Conservation (phyloP, 2,113 vertebrate genomes). For the Indicator indicator region DNA sequence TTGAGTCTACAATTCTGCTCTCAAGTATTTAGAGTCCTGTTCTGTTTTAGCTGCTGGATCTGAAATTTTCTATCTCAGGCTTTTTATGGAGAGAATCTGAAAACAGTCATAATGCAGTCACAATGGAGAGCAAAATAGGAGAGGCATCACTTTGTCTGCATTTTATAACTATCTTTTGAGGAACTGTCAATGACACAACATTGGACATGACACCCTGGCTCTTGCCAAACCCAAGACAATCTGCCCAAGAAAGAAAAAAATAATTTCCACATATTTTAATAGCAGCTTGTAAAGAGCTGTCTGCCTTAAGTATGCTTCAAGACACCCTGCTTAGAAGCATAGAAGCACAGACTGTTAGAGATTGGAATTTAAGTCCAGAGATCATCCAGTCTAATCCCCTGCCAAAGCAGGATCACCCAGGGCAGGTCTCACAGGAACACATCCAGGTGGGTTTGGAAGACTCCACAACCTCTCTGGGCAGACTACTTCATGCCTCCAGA, state of each 20-base stretch:
- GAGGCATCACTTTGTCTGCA: accelerated
- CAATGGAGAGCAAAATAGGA: neutral
- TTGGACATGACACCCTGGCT: neutral
- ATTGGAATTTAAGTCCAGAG: no score
- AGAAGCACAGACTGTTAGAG: no score
- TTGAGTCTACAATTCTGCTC: neutral
- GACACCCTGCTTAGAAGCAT: no score
- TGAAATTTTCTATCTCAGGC: neutral
- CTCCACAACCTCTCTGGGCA: no score
- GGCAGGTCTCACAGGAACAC: no score
- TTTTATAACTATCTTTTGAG: neutral
- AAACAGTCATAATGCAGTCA: neutral
- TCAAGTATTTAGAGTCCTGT: neutral
- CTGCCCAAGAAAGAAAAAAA: neutral
- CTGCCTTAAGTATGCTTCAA: neutral
- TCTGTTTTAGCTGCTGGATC: neutral
- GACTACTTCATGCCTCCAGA: no score
- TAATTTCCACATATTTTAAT: no score
- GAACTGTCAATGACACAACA: neutral
- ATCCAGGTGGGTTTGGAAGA: no score
- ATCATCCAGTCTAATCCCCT: no score
- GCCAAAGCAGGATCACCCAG: no score
- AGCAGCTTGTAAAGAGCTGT: neutral
- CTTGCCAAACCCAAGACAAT: neutral
- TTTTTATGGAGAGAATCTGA: neutral